Evolutionary conservation across 2,113 vertebrate genomes (phyloP).

Genomic region (Pongo abelii): DNA sequence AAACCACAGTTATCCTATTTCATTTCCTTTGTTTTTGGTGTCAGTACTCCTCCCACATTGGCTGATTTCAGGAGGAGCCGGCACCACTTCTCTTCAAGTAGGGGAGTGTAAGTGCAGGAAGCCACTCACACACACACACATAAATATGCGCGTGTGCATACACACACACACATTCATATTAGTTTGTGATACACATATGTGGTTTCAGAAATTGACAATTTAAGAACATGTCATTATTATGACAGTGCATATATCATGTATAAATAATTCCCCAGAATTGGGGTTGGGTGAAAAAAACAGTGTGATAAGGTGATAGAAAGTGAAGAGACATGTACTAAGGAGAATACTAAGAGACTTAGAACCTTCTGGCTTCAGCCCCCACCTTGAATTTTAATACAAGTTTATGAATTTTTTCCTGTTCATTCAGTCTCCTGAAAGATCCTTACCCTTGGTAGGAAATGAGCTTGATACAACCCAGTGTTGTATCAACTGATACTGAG

Average conservation of each 20-base stretch:
- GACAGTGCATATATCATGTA: background rate
- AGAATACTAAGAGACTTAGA: background rate
- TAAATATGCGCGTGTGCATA: background rate
- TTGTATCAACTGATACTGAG: background rate
- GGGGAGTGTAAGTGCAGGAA: background rate
- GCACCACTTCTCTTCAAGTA: background rate
- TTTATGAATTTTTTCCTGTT: background rate
- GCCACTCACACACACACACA: background rate
- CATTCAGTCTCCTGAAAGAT: background rate
- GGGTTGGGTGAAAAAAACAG: background rate
- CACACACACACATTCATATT: background rate
- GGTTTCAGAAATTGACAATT: background rate
- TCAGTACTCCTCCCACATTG: background rate
- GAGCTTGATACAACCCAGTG: background rate
- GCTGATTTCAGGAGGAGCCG: background rate
- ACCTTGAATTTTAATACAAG: background rate
- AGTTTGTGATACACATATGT: background rate
- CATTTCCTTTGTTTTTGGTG: background rate
- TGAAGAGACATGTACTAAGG: background rate
- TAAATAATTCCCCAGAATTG: background rate
- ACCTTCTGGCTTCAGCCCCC: background rate
- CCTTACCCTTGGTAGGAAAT: background rate
- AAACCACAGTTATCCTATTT: background rate
- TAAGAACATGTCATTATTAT: background rate
- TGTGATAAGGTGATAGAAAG: background rate